These are phyloP conservation scores for Pterois miles DNA, from an alignment of 2,797 vertebrate species.

Conservation along the genomic window DNA sequence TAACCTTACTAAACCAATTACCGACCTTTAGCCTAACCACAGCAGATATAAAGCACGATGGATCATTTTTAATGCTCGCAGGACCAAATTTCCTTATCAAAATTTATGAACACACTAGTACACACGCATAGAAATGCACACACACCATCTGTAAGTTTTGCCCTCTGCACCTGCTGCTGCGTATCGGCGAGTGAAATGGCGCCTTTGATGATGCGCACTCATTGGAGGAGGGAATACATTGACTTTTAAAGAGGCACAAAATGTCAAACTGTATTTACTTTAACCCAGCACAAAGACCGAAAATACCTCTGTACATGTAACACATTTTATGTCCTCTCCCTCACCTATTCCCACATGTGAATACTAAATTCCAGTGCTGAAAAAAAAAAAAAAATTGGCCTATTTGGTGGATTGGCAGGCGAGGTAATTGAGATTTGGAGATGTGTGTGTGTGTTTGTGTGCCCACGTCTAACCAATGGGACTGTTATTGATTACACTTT, in stretches of 20 bases:
- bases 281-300: conserved; percentile 27
- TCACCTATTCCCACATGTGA: conserved; percentile 33
- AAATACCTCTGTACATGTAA: background rate
- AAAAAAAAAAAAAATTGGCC: conserved; percentile 31
- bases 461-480: conserved; percentile 41
- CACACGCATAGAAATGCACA: background rate
- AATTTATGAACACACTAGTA: background rate
- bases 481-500: conserved; percentile 71
- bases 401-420: conserved; percentile 47
- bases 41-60: background rate
- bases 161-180: conserved; percentile 49
- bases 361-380: conserved; percentile 48
- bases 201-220: conserved; percentile 62
- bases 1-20: background rate
- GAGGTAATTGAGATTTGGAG: conserved; percentile 60
- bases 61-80: background rate
- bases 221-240: conserved; percentile 56
- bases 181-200: conserved; percentile 56
- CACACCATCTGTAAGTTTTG: conserved; percentile 29
- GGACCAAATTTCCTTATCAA: background rate
- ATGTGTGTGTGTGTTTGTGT: conserved; percentile 27
- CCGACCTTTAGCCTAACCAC: background rate
- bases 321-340: background rate
- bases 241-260: conserved; percentile 75
- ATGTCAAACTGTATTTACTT: conserved; percentile 72